Evolutionary conservation across 2,888 invertebrate genomes (phyloP).

Genomic region (Perdita meconis): DNA sequence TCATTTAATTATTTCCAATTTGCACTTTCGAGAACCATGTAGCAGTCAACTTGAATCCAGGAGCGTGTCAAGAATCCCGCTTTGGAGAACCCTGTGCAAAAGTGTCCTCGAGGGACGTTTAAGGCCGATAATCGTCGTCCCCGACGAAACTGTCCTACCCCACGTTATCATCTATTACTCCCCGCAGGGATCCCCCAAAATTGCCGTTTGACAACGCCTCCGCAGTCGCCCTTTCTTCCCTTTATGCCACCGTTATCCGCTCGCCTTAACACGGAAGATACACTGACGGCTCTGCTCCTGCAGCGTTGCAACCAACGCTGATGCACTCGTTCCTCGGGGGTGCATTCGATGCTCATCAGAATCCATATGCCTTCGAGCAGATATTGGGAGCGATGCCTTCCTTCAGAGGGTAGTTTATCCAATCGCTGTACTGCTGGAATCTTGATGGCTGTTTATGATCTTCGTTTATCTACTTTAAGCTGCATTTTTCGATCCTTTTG

Average conservation of each 20-base stretch:
- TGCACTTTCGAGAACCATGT: neutral
- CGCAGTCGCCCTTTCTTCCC: slow-evolving; percentile 23
- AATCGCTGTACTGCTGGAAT: neutral
- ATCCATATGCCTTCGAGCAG: slow-evolving; percentile 7
- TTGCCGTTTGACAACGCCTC: slow-evolving; percentile 53
- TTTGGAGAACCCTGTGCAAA: slow-evolving; percentile 30
- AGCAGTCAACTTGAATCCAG: slow-evolving; percentile 1
- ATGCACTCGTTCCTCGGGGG: slow-evolving; percentile 1
- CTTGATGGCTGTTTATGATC: slow-evolving; percentile 6
- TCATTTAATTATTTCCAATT: slow-evolving; percentile 6
- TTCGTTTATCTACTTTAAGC: neutral
- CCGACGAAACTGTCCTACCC: slow-evolving; percentile 66
- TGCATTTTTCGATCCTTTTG: neutral
- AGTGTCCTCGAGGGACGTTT: slow-evolving; percentile 61
- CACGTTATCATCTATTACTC: slow-evolving; percentile 72
- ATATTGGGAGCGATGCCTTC: neutral
- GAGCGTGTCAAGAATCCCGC: slow-evolving; percentile 27
- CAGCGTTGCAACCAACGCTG: slow-evolving; percentile 9
- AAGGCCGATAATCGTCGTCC: slow-evolving; percentile 61
- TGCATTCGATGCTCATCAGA: slow-evolving; percentile 17
- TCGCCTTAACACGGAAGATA: slow-evolving; percentile 14
- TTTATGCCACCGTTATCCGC: slow-evolving; percentile 8
- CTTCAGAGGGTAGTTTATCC: neutral
- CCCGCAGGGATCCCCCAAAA: slow-evolving; percentile 45
- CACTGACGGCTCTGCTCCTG: slow-evolving; percentile 1